Evolutionary conservation across 1,140 invertebrate genomes (phyloP).

Genomic region (Riptortus pedestris): DNA sequence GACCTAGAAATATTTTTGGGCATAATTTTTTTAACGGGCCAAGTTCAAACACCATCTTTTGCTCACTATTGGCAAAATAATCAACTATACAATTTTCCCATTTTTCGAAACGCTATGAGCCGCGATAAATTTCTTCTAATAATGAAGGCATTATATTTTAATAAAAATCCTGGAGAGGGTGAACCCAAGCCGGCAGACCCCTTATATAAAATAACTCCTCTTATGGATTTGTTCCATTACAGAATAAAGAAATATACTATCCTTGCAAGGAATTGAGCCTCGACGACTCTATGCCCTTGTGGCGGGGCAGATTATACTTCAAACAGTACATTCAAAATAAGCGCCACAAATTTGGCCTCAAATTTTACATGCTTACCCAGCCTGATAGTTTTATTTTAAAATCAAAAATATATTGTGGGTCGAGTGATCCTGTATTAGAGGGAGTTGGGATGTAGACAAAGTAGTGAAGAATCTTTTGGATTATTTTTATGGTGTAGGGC

Average conservation of each 20-base stretch:
- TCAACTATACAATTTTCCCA: not conserved
- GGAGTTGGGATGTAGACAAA: constrained; percentile 14
- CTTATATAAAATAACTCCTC: constrained; percentile 21
- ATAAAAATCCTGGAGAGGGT: not conserved
- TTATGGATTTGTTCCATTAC: constrained; percentile 6
- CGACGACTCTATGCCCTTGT: constrained; percentile 34
- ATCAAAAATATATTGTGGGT: constrained; percentile 13
- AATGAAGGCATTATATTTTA: not conserved
- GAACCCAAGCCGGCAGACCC: constrained; percentile 9
- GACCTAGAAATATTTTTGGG: not conserved
- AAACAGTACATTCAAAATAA: constrained; percentile 35
- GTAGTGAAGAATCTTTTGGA: constrained; percentile 25
- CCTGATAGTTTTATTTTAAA: constrained; percentile 22
- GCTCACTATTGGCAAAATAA: not conserved
- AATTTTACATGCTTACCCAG: constrained; percentile 34
- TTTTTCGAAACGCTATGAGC: not conserved
- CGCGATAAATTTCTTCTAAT: not conserved
- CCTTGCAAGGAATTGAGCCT: constrained; percentile 30
- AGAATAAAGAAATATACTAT: constrained; percentile 17
- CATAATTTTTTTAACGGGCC: not conserved
- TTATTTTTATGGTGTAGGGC: no score
- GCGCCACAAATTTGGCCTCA: constrained; percentile 34
- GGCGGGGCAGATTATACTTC: constrained; percentile 35
- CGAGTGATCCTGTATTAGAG: not conserved
- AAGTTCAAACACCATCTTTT: not conserved